Conservation (phyloP, 2,888 invertebrate species). For the Cheilosia variabilis region DNA sequence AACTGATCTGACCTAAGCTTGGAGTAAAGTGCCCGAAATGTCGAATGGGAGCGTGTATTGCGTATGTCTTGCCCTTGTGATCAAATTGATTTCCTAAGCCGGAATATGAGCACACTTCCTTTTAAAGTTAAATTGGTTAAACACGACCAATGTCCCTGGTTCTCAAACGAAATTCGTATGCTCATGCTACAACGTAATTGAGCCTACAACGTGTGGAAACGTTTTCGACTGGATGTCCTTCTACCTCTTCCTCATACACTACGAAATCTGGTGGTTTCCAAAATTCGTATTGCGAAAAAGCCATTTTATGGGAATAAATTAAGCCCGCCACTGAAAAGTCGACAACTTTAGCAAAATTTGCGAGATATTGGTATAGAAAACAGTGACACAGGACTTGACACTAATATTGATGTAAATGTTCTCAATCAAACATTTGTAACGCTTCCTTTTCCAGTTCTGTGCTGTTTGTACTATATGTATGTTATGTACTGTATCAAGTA, state of each 20-base stretch:
- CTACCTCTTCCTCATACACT: neutral
- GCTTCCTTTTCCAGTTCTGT: too few species aligned
- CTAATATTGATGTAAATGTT: neutral
- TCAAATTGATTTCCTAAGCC: neutral
- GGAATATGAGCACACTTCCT: neutral
- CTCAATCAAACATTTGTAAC: too few species aligned
- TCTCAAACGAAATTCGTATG: neutral
- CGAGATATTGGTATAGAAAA: neutral
- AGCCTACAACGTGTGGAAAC: neutral
- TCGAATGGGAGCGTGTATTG: neutral
- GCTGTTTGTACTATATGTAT: too few species aligned
- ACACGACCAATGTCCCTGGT: neutral
- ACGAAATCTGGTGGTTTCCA: neutral
- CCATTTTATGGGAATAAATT: neutral
- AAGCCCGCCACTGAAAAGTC: neutral
- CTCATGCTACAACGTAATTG: neutral
- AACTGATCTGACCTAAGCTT: neutral
- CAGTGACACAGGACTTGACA: neutral
- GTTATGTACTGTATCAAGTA: too few species aligned
- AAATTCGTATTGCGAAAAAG: neutral
- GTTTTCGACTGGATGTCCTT: neutral
- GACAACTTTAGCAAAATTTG: neutral
- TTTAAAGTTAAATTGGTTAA: neutral
- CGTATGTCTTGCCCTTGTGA: neutral
- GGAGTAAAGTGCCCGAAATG: neutral